Evolutionary conservation across 2,797 vertebrate species (phyloP).

Genomic region (Leuciscus waleckii): DNA sequence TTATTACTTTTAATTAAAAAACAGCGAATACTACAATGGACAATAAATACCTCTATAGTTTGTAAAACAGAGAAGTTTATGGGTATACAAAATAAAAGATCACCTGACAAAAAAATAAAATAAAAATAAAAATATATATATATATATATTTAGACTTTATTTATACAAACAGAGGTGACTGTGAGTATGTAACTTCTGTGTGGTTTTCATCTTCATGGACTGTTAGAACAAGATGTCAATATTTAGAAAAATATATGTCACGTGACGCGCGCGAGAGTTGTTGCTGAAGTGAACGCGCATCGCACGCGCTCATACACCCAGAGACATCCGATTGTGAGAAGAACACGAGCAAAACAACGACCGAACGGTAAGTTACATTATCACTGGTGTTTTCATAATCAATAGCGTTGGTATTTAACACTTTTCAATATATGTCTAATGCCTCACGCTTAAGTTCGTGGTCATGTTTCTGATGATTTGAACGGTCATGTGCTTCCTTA

Average conservation of each 20-base stretch:
- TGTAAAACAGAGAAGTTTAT: not conserved
- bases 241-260: conserved; percentile 30
- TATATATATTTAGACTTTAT: not conserved
- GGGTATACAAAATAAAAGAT: not conserved
- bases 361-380: conserved; percentile 42
- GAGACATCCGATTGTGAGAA: conserved; percentile 24
- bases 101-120: not conserved
- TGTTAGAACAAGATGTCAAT: conserved; percentile 10
- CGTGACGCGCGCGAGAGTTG: conserved; percentile 47
- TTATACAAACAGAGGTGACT: not conserved
- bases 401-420: not conserved
- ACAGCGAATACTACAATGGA: not conserved
- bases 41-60: not conserved
- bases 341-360: conserved; percentile 25
- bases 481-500: conserved; percentile 2
- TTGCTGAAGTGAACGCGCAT: conserved; percentile 46
- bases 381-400: not conserved
- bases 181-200: not conserved
- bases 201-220: not conserved
- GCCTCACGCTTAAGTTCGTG: not conserved
- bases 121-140: no score
- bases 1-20: not conserved
- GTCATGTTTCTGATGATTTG: not conserved
- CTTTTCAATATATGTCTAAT: not conserved
- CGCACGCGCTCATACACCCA: conserved; percentile 31